Conservation (phyloP, 2,888 invertebrate genomes). For the Meta bourneti region DNA sequence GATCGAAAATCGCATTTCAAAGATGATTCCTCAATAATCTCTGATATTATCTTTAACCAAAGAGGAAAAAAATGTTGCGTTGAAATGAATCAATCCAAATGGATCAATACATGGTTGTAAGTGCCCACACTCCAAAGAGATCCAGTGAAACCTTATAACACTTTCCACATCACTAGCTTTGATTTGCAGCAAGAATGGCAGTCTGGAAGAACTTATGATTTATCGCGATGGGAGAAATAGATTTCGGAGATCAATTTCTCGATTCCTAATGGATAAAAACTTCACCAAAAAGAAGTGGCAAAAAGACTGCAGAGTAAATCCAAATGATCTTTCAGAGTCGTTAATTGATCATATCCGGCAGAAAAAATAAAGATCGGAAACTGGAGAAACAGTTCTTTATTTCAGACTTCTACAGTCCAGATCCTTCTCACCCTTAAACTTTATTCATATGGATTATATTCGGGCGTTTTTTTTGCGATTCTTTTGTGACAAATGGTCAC, state of each 20-base stretch:
- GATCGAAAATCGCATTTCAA: too few species aligned
- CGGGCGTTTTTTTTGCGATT: background rate
- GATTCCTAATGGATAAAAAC: background rate
- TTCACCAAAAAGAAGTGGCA: background rate
- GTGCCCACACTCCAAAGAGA: too few species aligned
- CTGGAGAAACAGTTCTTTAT: conserved; percentile 4
- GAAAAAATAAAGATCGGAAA: background rate
- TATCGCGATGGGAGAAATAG: background rate
- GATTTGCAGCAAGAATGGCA: background rate
- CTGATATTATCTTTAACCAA: too few species aligned
- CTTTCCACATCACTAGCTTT: background rate
- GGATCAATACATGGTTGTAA: too few species aligned
- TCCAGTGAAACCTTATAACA: background rate
- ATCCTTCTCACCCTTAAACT: background rate
- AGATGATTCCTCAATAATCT: too few species aligned
- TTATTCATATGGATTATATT: background rate
- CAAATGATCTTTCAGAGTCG: conserved; percentile 7
- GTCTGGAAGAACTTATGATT: background rate
- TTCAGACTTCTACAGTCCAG: background rate
- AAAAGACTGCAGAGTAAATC: background rate
- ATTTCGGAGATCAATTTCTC: background rate
- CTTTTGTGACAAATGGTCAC: background rate
- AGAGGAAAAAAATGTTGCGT: too few species aligned
- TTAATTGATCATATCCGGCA: conserved; percentile 28
- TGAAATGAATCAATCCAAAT: too few species aligned